Evolutionary conservation across 2,888 invertebrate species (phyloP), one percentile per base, ranked within the genome.

Genomic region (Dynastes tityus): DNA sequence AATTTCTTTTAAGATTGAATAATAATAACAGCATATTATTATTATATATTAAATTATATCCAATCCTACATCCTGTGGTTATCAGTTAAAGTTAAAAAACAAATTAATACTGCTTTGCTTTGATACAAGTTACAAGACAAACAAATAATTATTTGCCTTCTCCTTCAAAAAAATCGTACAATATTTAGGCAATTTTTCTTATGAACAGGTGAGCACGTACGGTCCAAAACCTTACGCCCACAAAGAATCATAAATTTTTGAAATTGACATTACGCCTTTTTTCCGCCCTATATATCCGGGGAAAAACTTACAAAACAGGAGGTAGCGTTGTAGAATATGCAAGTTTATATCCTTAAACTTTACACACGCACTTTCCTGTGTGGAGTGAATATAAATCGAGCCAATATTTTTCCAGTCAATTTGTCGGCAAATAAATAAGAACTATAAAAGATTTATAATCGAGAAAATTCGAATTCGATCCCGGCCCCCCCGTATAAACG

Each of bases 341-440:
- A 58, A 73, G 73, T 61, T 73, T 73, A 73, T 58, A 58, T 55
- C 37, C 58, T 58, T 37, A 58, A 73, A 73, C 40, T 73, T 73
- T 58, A 73, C 58, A 73, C 58, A 73, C 27, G 40, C 73, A 73
- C 73, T 73, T 73, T 45, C 22, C 73, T 58, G 37, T 73, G 58
- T 53, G 58, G 40, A 73, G 73, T 73, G 73, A 73, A 73, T 73
- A 73, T 73, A 73, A 73, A 73, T 73, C 73, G 45, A 67, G 67
- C 40, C 76, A 76, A 76, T 76, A 76, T 76, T 76, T 65, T 76
- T 76, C 76, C 76, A 76, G 67, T 76, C 67, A 68, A 76, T 76
- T 65, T 45, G 58, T 76, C 67, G 67, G 55, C 76, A 76, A 68
- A 76, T 76, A 76, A 76, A 76, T 76, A 76, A 76, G 55, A 76